Base-by-base conservation (phyloP, 2,797 vertebrate genomes). In the Denticeps clupeoides region DNA sequence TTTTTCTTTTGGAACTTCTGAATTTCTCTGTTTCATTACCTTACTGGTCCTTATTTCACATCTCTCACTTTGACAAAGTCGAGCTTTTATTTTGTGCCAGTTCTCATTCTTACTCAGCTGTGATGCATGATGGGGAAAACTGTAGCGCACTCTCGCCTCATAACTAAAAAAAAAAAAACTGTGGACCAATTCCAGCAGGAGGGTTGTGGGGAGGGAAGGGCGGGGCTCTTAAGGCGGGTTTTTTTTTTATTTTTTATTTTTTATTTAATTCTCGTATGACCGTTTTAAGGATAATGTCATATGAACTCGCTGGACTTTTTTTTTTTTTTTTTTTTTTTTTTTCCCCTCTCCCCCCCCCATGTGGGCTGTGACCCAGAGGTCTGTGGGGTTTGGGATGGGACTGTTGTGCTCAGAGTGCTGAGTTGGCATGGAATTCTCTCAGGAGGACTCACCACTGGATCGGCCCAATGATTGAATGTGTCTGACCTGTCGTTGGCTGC, bases 371-470 rank as follows among this genome's bases (percentile, higher is more conserved):
- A 33, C 35, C 25, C 38, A 18, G 37, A 29, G 40, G 50, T 18
- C 18, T 7, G 16, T 8, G n/a, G n/a, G 11, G 38, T 25, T 19
- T 7, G 23, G 22, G 7, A 7, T 9, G 12, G 3, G 16, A 13
- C n/a, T 25, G 19, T 63, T 60, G 66, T 71, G 75, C 84, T 87
- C 85, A 81, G 81, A 83, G 82, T 70, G 79, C 70, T 75, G 64
- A 59, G 76, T 82, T 55, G 64, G 82, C 87, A 87, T 88, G 85
- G 87, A 86, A 89, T 88, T 80, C 69, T 77, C 81, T 83, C 79
- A 82, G 76, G 78, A 79, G 67, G 68, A 76, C 50, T 25, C 70
- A 60, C 62, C 67, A 69, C 68, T 69, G 71, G 64, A 74, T 68
- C 64, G 71, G 67, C 69, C 74, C 74, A 68, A 62, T 83, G 80